Percentiles rank a stretch among this genome's conserved stretches.
phyloP scores from a whole-genome alignment of 2,888 invertebrate genomes.

The Drosophila algonquin region DNA sequence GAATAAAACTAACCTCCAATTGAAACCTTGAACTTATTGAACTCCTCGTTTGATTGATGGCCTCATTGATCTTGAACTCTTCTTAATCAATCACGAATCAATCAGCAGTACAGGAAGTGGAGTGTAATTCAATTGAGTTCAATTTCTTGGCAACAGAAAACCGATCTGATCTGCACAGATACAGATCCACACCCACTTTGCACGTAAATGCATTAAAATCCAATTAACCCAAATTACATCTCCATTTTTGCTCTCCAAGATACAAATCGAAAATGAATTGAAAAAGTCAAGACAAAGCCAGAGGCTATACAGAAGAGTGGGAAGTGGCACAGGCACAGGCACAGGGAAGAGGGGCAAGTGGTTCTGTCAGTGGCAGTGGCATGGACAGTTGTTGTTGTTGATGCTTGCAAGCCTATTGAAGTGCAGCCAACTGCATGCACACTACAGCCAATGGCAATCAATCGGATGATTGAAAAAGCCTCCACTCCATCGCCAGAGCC shows the following conservation, averaged over 20 bases:
- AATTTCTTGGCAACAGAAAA: slow-evolving; percentile 19
- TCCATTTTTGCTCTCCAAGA: slow-evolving; percentile 19
- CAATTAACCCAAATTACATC: slow-evolving; percentile 36
- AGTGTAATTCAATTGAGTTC: slow-evolving; percentile 33
- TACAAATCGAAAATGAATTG: slow-evolving; percentile 39
- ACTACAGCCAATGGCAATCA: slow-evolving; percentile 23
- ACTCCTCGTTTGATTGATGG: neutral
- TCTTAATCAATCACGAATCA: slow-evolving; percentile 21
- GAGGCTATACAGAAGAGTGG: neutral
- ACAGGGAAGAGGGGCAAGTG: neutral
- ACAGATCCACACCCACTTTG: slow-evolving; percentile 29
- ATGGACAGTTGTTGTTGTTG: neutral
- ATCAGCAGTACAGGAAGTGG: slow-evolving; percentile 9
- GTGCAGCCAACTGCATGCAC: slow-evolving; percentile 33
- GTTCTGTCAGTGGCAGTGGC: neutral
- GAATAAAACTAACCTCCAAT: neutral
- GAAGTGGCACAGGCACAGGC: slow-evolving; percentile 12
- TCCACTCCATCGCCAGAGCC: neutral
- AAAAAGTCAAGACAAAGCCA: slow-evolving; percentile 26
- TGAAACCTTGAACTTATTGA: slow-evolving; percentile 24
- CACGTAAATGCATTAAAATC: slow-evolving; percentile 31
- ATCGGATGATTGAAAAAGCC: slow-evolving; percentile 33
- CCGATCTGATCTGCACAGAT: slow-evolving; percentile 13
- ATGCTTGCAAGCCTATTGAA: slow-evolving; percentile 23
- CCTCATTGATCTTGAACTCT: slow-evolving; percentile 22